phyloP scores from a whole-genome alignment of 2,888 invertebrate species.

The Nomada goodeniana region DNA sequence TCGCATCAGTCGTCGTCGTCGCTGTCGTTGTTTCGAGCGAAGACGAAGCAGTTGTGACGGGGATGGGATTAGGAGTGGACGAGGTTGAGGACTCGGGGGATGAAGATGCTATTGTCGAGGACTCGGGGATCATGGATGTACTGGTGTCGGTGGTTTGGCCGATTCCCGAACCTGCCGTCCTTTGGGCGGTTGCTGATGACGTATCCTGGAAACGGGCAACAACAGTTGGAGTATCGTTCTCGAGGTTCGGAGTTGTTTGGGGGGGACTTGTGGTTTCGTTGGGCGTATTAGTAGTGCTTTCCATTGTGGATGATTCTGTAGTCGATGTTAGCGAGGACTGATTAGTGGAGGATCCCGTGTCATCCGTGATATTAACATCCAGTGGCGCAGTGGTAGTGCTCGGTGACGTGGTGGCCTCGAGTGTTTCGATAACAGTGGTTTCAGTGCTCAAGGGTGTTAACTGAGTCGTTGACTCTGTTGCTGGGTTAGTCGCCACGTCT shows the following conservation, averaged over 20 bases:
- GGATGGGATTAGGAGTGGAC: constrained; percentile 43
- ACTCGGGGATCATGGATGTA: constrained; percentile 39
- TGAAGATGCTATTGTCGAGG: constrained; percentile 47
- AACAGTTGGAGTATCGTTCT: constrained; percentile 78
- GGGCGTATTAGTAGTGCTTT: constrained; percentile 55
- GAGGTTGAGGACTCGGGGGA: constrained; percentile 53
- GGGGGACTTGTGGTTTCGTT: constrained; percentile 61
- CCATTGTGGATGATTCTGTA: constrained; percentile 36
- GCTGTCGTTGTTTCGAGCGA: constrained; percentile 50
- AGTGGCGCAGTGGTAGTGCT: constrained; percentile 43
- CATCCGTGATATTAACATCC: constrained; percentile 45
- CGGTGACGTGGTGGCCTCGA: constrained; percentile 34
- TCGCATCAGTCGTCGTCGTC: constrained; percentile 27
- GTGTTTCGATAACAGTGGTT: constrained; percentile 20
- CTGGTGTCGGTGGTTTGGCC: constrained; percentile 68
- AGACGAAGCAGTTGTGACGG: constrained; percentile 46
- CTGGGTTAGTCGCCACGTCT: constrained; percentile 41
- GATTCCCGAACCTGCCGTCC: constrained; percentile 81
- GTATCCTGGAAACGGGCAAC: constrained; percentile 83
- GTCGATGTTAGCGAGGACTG: constrained; percentile 61
- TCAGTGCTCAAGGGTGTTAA: constrained; percentile 12
- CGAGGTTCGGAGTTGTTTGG: constrained; percentile 69
- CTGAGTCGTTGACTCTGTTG: constrained; percentile 25
- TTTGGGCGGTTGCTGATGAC: constrained; percentile 82
- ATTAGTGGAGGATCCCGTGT: constrained; percentile 64